phyloP scores from a whole-genome alignment of 2,797 vertebrate species.

The Denticeps clupeoides region DNA sequence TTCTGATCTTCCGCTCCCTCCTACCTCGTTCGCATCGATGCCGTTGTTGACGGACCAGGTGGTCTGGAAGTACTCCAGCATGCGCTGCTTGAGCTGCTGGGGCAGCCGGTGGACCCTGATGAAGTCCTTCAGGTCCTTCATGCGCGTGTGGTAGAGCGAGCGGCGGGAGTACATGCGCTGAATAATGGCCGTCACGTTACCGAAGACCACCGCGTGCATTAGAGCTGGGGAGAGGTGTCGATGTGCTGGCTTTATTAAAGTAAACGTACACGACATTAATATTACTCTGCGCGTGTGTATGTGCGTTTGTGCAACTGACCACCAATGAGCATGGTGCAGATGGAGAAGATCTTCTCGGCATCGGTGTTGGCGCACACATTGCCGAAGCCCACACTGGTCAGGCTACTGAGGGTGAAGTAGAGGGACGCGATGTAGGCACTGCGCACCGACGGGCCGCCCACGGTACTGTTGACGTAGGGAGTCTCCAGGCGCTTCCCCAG shows the following conservation, averaged over 20 bases:
- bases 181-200: conserved; percentile 96
- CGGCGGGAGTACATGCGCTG: conserved; percentile 95
- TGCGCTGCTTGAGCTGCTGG: conserved; percentile 87
- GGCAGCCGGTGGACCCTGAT: conserved; percentile 85
- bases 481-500: conserved; percentile 85
- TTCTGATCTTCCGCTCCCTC: too few species aligned
- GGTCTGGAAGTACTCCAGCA: conserved; percentile 97
- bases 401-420: conserved; percentile 96
- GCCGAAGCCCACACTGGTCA: conserved; percentile 90
- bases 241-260: too few species aligned
- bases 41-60: conserved; percentile 97
- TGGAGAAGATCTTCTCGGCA: conserved; percentile 93
- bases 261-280: background rate
- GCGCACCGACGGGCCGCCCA: conserved; percentile 79
- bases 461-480: conserved; percentile 80
- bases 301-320: conserved; percentile 49
- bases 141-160: conserved; percentile 89
- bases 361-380: conserved; percentile 96
- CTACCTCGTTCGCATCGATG: conserved; percentile 91
- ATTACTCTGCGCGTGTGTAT: background rate
- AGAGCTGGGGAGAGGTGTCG: conserved; percentile 64
- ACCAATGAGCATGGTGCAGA: conserved; percentile 93
- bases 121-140: conserved; percentile 97
- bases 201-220: conserved; percentile 93
- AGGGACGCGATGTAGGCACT: conserved; percentile 93